A percentile compares a stretch with the other conserved stretches of the same genome.
phyloP scores from a whole-genome alignment of 2,797 vertebrate species.

The Tokudaia muenninki region DNA sequence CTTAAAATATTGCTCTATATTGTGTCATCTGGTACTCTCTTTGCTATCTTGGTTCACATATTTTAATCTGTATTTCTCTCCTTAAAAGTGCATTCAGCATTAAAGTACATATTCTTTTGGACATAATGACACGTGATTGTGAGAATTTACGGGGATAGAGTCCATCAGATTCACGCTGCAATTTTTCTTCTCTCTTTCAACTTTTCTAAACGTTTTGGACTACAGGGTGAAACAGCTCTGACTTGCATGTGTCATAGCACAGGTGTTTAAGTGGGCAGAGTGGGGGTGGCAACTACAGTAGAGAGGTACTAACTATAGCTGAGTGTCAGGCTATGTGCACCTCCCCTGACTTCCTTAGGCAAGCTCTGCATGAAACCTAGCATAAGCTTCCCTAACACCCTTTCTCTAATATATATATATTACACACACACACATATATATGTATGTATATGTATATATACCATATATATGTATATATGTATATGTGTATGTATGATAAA shows the following conservation, averaged over 20 bases:
- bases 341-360: background rate
- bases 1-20: background rate
- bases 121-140: background rate
- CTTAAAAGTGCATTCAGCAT: background rate
- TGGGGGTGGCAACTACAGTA: background rate
- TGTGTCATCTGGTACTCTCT: background rate
- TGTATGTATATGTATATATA: background rate
- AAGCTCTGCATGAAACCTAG: slow-evolving; percentile 14
- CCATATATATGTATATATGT: background rate
- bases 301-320: background rate
- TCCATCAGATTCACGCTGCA: background rate
- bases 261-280: slow-evolving; percentile 7
- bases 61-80: slow-evolving; percentile 10
- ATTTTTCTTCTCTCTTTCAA: background rate
- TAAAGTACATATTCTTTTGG: background rate
- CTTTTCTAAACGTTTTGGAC: slow-evolving; percentile 25
- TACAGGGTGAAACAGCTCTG: slow-evolving; percentile 12
- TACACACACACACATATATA: background rate
- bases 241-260: background rate
- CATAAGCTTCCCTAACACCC: background rate
- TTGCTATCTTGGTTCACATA: background rate
- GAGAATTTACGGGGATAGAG: background rate
- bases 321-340: background rate
- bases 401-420: background rate
- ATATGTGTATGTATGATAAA: background rate